Conservation (phyloP, 2,888 invertebrate species). For the Zootermopsis nevadensis region DNA sequence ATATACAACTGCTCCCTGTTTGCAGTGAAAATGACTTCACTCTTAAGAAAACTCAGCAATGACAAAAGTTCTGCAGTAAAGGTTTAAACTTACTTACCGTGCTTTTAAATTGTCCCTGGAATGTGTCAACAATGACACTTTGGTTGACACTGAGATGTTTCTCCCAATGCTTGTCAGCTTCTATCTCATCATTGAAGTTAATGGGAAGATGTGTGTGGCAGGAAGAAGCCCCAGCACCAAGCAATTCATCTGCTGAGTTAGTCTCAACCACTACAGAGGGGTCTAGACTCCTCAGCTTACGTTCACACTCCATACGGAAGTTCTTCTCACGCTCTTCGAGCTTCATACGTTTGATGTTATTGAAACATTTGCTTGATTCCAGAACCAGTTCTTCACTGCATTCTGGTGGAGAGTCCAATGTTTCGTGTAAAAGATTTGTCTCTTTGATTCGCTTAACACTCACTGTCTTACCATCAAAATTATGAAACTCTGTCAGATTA, state of each 20-base stretch:
- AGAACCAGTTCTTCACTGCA: slow-evolving; percentile 37
- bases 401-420: neutral
- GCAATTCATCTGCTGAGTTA: slow-evolving; percentile 53
- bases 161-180: slow-evolving; percentile 69
- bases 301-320: slow-evolving; percentile 56
- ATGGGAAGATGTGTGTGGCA: slow-evolving; percentile 26
- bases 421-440: slow-evolving; percentile 60
- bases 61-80: no score
- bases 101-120: slow-evolving; percentile 74
- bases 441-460: slow-evolving; percentile 65
- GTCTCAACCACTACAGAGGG: slow-evolving; percentile 19
- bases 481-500: slow-evolving; percentile 63
- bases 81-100: slow-evolving; percentile 65
- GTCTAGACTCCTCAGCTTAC: slow-evolving; percentile 53
- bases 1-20: no score
- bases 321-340: slow-evolving; percentile 62
- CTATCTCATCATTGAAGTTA: slow-evolving; percentile 57
- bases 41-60: no score
- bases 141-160: slow-evolving; percentile 68
- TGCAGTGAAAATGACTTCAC: no score
- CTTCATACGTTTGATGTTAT: slow-evolving; percentile 62
- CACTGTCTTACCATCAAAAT: slow-evolving; percentile 63
- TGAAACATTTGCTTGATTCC: slow-evolving; percentile 50
- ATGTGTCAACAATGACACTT: slow-evolving; percentile 71
- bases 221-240: slow-evolving; percentile 35